Evolutionary conservation across 2,797 vertebrate genomes (phyloP), one percentile per base, ranked within the genome.

Genomic region (Eremophila alpestris): DNA sequence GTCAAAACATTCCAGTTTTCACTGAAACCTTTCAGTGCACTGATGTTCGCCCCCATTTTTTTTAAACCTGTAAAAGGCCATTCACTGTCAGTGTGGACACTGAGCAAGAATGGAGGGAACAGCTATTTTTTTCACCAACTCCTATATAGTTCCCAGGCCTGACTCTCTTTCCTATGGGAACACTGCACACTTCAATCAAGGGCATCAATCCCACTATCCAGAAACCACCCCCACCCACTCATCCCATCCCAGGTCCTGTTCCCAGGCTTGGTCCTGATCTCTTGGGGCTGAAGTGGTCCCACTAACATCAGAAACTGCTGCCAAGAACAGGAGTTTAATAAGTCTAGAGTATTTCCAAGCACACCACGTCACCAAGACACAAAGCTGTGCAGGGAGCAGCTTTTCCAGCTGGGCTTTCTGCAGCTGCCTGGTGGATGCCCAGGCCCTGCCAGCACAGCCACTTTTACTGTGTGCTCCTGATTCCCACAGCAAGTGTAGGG

Each of bases 311-410:
- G 36, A 76, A 29, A 69, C 16, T 3, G 1, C 24, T 80, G 41
- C 22, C 80, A 81, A 22, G 15, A 67, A 24, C 5, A 27, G 74
- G 7, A 83, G 27, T 26, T 73, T 34, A 27, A 43, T 3, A 29
- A 65, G 24, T 19, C 58, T 6, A 75, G 16, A 8, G 32, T 4
- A 34, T 55, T 88, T 79, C 76, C 55, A 60, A 48, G 58, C 36
- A 52, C 43, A 52, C 4, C 38, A 38, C 0, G 0, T 34, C 58
- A 45, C 22, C 46, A 48, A 32, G 24, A 16, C 5, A 6, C 4
- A 16, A 34, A 67, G 60, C n/a, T 30, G 5, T 0, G 0, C 1
- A 2, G 30, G 36, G 11, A 49, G 40, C 40, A 51, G 36, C 30
- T 76, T 79, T 55, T 59, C 77, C 58, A 81, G 69, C 18, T 32